Conservation (phyloP, 64 coral and sea anemone species). For the Stylophora pistillata region DNA sequence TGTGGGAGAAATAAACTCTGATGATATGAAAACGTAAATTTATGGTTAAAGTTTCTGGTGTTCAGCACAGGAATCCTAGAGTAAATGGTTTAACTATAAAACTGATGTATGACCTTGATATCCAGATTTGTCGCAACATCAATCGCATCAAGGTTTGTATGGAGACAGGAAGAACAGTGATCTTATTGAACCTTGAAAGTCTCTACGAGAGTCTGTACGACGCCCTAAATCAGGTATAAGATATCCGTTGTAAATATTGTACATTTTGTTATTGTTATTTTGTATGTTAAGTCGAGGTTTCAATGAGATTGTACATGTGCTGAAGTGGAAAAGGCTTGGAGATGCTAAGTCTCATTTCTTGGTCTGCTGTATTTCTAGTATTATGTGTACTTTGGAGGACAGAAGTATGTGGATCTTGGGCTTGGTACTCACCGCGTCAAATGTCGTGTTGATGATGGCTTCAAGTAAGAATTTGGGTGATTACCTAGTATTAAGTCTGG, state of each 20-base stretch:
- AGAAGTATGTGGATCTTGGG: constrained; percentile 80
- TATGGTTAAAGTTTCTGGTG: too few relatives aligned
- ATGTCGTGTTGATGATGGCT: constrained; percentile 70
- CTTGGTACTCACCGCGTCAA: constrained; percentile 77
- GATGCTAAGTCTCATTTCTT: neutral
- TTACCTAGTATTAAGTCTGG: too few relatives aligned
- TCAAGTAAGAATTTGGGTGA: constrained; percentile 39
- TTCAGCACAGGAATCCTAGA: too few relatives aligned
- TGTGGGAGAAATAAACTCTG: too few relatives aligned
- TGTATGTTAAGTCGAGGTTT: too few relatives aligned
- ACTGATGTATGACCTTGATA: too few relatives aligned
- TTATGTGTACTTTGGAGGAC: constrained; percentile 74
- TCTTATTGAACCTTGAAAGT: constrained; percentile 83
- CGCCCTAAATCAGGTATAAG: constrained; percentile 79
- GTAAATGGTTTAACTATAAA: too few relatives aligned
- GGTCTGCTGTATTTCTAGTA: constrained; percentile 24
- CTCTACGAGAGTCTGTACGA: constrained; percentile 89
- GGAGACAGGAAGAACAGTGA: constrained; percentile 86
- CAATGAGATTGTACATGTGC: too few relatives aligned
- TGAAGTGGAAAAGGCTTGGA: too few relatives aligned
- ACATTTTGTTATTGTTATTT: too few relatives aligned
- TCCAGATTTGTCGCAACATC: constrained; percentile 81
- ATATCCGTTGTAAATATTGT: too few relatives aligned
- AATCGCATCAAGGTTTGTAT: constrained; percentile 91
- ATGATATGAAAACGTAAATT: too few relatives aligned